Conservation (phyloP, 2,797 vertebrate genomes). For the Apodemus agrarius region DNA sequence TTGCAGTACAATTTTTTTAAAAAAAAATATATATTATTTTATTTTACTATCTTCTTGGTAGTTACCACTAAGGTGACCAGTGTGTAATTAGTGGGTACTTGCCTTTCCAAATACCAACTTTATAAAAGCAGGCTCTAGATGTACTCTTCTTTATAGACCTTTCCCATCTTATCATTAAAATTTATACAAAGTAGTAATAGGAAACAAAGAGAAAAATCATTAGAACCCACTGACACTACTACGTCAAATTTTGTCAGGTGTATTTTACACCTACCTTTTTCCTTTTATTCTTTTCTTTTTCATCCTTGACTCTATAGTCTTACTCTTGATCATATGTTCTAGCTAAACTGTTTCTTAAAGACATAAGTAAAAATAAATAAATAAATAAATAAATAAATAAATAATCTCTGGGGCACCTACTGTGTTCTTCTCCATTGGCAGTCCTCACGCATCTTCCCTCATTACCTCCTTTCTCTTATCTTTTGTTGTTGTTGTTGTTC, state of each 20-base stretch:
- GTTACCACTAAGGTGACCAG: slow-evolving; percentile 31
- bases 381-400: not conserved
- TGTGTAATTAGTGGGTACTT: slow-evolving; percentile 37
- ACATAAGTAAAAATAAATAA: not conserved
- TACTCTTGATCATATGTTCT: not conserved
- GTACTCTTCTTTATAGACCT: not conserved
- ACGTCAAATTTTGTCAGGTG: not conserved
- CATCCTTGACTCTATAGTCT: not conserved
- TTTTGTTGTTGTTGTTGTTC: not conserved
- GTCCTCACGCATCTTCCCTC: not conserved
- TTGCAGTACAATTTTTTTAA: not conserved
- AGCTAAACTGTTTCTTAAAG: not conserved
- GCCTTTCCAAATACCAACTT: not conserved
- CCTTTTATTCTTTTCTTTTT: not conserved
- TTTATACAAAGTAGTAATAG: not conserved
- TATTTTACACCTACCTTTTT: not conserved
- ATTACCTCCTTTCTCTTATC: not conserved
- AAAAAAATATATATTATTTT: no score
- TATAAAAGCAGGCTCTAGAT: slow-evolving; percentile 22
- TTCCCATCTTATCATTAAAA: not conserved
- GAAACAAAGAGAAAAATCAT: not conserved
- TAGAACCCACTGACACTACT: not conserved
- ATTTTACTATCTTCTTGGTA: slow-evolving; percentile 60
- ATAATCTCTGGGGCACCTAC: not conserved
- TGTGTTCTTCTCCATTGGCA: not conserved